phyloP scores from a whole-genome alignment of 1,140 invertebrate species.

The Luehdorfia chinensis region DNA sequence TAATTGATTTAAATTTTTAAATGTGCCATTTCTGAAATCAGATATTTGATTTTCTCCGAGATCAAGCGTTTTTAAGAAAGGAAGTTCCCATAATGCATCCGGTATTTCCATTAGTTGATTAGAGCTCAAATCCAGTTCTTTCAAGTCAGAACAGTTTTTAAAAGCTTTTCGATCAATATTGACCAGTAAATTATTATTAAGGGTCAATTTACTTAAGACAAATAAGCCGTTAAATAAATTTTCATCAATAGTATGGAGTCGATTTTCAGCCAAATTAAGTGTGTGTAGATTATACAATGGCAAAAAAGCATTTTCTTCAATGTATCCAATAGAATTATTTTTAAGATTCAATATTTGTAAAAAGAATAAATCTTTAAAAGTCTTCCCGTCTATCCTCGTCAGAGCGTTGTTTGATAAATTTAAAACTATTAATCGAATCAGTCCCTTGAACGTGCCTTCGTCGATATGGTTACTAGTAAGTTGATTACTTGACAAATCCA shows the following conservation, averaged over 20 bases:
- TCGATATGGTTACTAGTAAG: slow-evolving; percentile 89
- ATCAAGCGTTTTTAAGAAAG: slow-evolving; percentile 90
- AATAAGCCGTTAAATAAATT: slow-evolving; percentile 91
- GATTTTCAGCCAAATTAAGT: slow-evolving; percentile 90
- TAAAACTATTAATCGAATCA: slow-evolving; percentile 89
- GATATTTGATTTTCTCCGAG: slow-evolving; percentile 92
- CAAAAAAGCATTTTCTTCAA: slow-evolving; percentile 91
- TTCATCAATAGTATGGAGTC: slow-evolving; percentile 87
- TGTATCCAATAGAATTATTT: slow-evolving; percentile 91
- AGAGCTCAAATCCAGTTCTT: slow-evolving; percentile 91
- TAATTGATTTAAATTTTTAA: slow-evolving; percentile 89
- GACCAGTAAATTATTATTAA: slow-evolving; percentile 91
- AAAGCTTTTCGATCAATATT: slow-evolving; percentile 90
- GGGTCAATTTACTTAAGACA: slow-evolving; percentile 88
- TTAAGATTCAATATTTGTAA: slow-evolving; percentile 92
- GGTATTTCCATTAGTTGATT: slow-evolving; percentile 90
- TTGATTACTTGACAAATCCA: slow-evolving; percentile 93
- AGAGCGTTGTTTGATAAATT: slow-evolving; percentile 91
- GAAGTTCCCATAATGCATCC: slow-evolving; percentile 87
- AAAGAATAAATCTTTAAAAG: slow-evolving; percentile 92
- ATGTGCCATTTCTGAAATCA: slow-evolving; percentile 88
- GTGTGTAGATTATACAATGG: slow-evolving; percentile 92
- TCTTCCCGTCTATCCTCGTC: slow-evolving; percentile 87
- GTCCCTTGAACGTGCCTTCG: slow-evolving; percentile 88
- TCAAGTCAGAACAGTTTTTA: slow-evolving; percentile 92